These are phyloP conservation scores for Ceyx cyanopectus DNA, from an alignment of 2,113 vertebrate species.

Conservation along the genomic window DNA sequence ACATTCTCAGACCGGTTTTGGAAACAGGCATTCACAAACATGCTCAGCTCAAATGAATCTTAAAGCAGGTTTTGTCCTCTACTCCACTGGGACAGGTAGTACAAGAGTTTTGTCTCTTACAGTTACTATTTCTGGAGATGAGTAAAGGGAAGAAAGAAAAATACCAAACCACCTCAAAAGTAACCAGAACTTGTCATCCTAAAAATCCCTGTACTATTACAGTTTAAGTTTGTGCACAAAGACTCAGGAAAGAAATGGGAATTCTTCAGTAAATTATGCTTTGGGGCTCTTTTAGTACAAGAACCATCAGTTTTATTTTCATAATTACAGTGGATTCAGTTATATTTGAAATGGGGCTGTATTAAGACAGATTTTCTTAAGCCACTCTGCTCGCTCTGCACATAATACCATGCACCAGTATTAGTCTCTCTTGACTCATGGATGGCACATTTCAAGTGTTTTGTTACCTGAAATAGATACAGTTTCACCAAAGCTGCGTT, in stretches of 20 bases:
- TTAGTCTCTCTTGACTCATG: not conserved
- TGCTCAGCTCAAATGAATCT: not conserved
- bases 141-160: not conserved
- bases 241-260: not conserved
- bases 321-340: not conserved
- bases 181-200: not conserved
- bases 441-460: not conserved
- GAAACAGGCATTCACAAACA: not conserved
- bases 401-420: not conserved
- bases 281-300: not conserved
- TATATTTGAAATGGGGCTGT: not conserved
- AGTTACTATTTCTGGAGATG: not conserved
- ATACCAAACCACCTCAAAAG: not conserved
- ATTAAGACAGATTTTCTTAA: not conserved
- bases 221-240: not conserved
- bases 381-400: not conserved
- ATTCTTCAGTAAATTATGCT: not conserved
- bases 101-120: not conserved
- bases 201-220: not conserved
- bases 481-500: not conserved
- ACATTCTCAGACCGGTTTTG: not conserved
- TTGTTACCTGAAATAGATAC: not conserved
- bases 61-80: not conserved
- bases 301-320: not conserved
- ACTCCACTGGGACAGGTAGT: not conserved